Evolutionary conservation across 2,888 invertebrate species (phyloP), one percentile per base, ranked within the genome.

Genomic region (Mesoligia furuncula): DNA sequence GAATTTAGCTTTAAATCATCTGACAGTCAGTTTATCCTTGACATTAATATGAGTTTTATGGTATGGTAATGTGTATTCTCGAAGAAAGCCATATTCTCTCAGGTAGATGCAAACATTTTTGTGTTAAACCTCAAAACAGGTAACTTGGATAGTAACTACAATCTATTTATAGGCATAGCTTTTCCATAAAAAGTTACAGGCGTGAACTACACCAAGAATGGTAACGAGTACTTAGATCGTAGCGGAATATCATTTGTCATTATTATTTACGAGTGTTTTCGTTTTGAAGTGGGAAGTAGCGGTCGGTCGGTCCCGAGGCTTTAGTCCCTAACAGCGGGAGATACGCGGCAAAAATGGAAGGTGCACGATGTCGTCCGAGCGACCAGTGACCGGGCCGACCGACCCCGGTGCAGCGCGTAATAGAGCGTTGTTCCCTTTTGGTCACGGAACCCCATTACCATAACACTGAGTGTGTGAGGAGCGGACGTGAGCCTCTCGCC

Each of bases 391-490:
- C 66, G 93, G 87, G 24, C 57, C 71, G 64, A 36, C 15, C 73
- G 75, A 78, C 75, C 80, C 83, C 48, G 75, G 88, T 76, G 89
- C 84, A 86, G 85, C 89, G 90, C 90, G 91, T 93, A 91, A 92
- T 92, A 90, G 88, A 90, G 87, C 86, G 89, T 86, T 90, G 91
- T 91, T 91, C 91, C 89, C 88, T 92, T 93, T 94, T 93, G 93
- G 94, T 94, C 93, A 94, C 92, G 93, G 93, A 87, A 91, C 87
- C 87, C 91, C 90, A 94, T 94, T 94, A 94, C 89, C 93, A 93
- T 93, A 94, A 92, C 90, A 88, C 91, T 90, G 90, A 92, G 91
- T 90, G 91, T 93, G 93, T 93, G 92, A 92, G 90, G 91, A 91
- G 85, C 86, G 89, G 90, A 93, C 92, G 92, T 91, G 89, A 88